These are phyloP conservation scores for Lycia hirtaria DNA, from an alignment of 2,888 invertebrate genomes.

Conservation along the genomic window DNA sequence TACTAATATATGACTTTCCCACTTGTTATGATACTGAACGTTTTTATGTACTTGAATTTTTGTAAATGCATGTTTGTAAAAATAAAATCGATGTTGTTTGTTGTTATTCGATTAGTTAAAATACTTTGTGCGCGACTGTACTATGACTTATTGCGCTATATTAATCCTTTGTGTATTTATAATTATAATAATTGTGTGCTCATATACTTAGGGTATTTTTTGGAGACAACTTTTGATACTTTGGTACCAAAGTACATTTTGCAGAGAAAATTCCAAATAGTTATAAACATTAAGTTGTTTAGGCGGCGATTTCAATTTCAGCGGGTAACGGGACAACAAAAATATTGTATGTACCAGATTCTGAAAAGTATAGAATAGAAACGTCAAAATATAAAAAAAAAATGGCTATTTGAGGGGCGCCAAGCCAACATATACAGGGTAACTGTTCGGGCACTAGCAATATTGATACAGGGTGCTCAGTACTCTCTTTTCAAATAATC, in stretches of 20 bases:
- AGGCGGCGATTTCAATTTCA: background rate
- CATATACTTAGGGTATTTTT: slow-evolving; percentile 12
- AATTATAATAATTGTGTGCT: slow-evolving; percentile 1
- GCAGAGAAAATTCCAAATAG: background rate
- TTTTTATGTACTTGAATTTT: background rate
- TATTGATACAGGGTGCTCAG: no score
- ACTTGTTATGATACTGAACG: slow-evolving; percentile 4
- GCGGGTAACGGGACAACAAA: background rate
- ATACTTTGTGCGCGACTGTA: slow-evolving; percentile 50
- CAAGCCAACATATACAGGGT: no score
- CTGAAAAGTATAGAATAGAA: no score
- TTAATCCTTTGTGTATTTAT: background rate
- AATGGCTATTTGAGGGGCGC: no score
- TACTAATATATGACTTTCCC: background rate
- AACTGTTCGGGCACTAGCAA: no score
- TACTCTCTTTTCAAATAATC: no score
- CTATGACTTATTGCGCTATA: slow-evolving; percentile 24
- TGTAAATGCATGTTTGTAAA: slow-evolving; percentile 6
- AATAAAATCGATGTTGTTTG: slow-evolving; percentile 5
- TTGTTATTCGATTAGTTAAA: slow-evolving; percentile 6
- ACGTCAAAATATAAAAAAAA: no score
- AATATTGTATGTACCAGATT: no score
- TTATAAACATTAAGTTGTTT: background rate
- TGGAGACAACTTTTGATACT: slow-evolving; percentile 14
- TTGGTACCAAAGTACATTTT: slow-evolving; percentile 11